These are phyloP conservation scores for Pseudorasbora parva DNA, from an alignment of 2,113 vertebrate species.

Conservation along the genomic window DNA sequence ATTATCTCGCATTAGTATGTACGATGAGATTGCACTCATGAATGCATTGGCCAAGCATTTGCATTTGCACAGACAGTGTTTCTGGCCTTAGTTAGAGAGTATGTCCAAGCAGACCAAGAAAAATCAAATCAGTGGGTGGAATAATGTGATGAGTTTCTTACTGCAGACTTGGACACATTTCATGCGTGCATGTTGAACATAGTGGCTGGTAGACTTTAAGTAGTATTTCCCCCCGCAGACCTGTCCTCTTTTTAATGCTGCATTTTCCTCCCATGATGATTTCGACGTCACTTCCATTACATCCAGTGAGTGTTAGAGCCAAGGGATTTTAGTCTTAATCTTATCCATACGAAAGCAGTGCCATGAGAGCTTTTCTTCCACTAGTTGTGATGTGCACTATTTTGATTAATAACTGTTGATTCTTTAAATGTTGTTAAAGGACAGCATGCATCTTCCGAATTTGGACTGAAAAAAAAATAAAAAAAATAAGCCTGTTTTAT, in stretches of 20 bases:
- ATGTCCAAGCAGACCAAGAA: slow-evolving; percentile 17
- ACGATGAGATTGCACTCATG: neutral
- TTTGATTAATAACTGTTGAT: slow-evolving; percentile 12
- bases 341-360: slow-evolving; percentile 33
- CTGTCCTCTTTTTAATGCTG: slow-evolving; percentile 17
- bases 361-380: slow-evolving; percentile 44
- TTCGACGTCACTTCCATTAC: slow-evolving; percentile 20
- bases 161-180: neutral
- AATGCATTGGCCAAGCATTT: slow-evolving; percentile 11
- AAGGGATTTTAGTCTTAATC: slow-evolving; percentile 29
- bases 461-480: too few species aligned
- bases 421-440: slow-evolving; percentile 8
- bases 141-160: slow-evolving; percentile 13
- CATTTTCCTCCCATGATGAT: neutral
- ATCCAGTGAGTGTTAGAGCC: slow-evolving; percentile 9
- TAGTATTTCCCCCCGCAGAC: neutral
- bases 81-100: neutral
- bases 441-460: too few species aligned
- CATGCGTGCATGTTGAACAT: neutral
- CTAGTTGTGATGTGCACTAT: neutral
- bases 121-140: slow-evolving; percentile 18
- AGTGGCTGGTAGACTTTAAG: neutral
- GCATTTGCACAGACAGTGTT: neutral
- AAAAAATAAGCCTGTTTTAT: too few species aligned
- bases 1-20: neutral